These are phyloP conservation scores for Podilymbus podiceps DNA, from an alignment of 2,113 vertebrate species.

Conservation along the genomic window DNA sequence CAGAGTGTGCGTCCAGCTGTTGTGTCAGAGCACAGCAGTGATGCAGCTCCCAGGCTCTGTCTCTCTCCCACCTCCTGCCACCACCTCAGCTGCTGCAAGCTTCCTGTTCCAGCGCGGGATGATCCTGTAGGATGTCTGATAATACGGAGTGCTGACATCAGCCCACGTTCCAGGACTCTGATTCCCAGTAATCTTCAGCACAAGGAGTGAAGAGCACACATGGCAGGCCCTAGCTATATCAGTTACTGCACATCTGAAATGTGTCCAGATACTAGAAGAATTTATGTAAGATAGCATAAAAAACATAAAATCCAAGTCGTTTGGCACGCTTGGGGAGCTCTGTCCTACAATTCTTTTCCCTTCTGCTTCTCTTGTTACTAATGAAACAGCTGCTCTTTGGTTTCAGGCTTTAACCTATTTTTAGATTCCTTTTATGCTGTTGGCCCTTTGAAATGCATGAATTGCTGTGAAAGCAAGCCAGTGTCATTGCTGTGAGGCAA, in stretches of 20 bases:
- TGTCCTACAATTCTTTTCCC: background rate
- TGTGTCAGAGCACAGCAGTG: background rate
- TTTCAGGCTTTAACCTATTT: conserved; percentile 53
- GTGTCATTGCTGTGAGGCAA: conserved; percentile 5
- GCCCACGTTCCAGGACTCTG: background rate
- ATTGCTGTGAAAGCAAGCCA: background rate
- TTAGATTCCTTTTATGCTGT: conserved; percentile 35
- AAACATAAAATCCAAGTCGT: background rate
- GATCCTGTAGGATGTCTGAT: background rate
- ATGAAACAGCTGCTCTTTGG: conserved; percentile 38
- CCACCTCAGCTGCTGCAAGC: background rate
- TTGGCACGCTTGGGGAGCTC: background rate
- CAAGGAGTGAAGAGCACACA: background rate
- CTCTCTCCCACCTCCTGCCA: background rate
- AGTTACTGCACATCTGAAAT: background rate
- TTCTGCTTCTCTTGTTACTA: conserved; percentile 4
- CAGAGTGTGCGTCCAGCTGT: background rate
- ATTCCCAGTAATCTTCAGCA: background rate
- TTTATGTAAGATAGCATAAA: background rate
- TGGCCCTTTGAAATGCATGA: conserved; percentile 48
- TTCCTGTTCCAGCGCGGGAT: background rate
- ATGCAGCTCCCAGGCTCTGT: background rate
- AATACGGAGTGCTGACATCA: background rate
- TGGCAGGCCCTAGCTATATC: background rate
- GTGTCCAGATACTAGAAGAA: background rate